Percentiles rank a stretch among this genome's conserved stretches.
These are phyloP conservation scores for Rhyzopertha dominica DNA, from an alignment of 1,140 invertebrate species.

Conservation along the genomic window DNA sequence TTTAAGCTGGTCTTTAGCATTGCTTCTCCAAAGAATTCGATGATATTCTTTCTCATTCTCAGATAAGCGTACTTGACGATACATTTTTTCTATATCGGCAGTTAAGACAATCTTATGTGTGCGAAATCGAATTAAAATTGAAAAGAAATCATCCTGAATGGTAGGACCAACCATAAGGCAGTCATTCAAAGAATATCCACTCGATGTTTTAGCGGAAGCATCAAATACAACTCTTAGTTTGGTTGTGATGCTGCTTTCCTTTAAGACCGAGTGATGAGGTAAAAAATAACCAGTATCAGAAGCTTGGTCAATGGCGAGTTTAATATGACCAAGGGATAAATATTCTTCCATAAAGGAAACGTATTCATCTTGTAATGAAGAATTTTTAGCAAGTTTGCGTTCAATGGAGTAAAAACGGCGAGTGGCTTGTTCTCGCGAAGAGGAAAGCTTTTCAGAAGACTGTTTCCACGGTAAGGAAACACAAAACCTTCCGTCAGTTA, in stretches of 20 bases:
- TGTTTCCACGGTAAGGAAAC: not conserved
- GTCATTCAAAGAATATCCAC: constrained; percentile 37
- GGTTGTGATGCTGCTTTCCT: constrained; percentile 25
- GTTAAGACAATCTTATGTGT: constrained; percentile 16
- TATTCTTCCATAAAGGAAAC: no score
- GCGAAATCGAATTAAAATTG: constrained; percentile 7
- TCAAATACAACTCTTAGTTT: constrained; percentile 41
- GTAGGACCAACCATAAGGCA: constrained; percentile 19
- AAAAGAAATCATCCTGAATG: constrained; percentile 10
- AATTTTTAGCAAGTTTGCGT: no score
- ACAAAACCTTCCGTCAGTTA: not conserved
- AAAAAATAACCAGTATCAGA: no score
- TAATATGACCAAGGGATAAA: no score
- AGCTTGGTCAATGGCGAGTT: no score
- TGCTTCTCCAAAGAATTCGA: constrained; percentile 2
- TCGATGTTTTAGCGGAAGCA: constrained; percentile 29
- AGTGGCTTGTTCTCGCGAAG: no score
- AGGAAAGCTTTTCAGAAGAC: no score
- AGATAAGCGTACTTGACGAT: constrained; percentile 8
- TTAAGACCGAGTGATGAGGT: constrained; percentile 45
- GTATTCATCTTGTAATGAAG: no score
- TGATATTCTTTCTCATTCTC: constrained; percentile 8
- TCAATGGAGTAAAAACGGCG: no score
- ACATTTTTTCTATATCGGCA: constrained; percentile 18
- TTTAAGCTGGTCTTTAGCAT: not conserved